These are phyloP conservation scores for Channallabes apus DNA, from an alignment of 2,797 vertebrate genomes.

Conservation along the genomic window DNA sequence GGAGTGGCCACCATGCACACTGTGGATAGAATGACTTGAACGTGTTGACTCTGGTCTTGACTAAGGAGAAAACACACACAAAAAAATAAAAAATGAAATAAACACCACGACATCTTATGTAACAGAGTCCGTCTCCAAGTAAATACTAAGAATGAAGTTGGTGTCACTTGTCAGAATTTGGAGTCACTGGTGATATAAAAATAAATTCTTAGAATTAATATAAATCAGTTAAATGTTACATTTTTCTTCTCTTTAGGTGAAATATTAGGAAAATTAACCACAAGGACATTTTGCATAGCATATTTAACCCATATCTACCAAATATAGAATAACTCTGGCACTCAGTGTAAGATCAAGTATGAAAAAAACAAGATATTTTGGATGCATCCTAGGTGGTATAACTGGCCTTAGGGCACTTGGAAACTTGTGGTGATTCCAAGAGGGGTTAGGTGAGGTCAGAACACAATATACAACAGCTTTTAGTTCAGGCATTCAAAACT, in stretches of 20 bases:
- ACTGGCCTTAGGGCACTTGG: neutral
- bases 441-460: neutral
- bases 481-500: constrained; percentile 30
- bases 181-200: neutral
- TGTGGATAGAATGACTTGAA: constrained; percentile 65
- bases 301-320: neutral
- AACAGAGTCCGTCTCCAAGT: neutral
- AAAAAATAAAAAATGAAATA: constrained; percentile 13
- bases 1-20: constrained; percentile 70
- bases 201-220: neutral
- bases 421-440: neutral
- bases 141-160: neutral
- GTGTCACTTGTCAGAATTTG: neutral
- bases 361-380: neutral
- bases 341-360: neutral
- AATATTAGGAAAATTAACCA: neutral
- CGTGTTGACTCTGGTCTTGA: constrained; percentile 69
- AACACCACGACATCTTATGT: neutral
- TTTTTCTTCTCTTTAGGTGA: neutral
- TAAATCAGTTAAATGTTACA: neutral
- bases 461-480: neutral
- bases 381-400: neutral
- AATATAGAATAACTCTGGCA: neutral
- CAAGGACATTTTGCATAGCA: neutral
- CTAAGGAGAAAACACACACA: constrained; percentile 46